Evolutionary conservation across 2,888 invertebrate genomes (phyloP).

Genomic region (Omphaloscelis lunosa): DNA sequence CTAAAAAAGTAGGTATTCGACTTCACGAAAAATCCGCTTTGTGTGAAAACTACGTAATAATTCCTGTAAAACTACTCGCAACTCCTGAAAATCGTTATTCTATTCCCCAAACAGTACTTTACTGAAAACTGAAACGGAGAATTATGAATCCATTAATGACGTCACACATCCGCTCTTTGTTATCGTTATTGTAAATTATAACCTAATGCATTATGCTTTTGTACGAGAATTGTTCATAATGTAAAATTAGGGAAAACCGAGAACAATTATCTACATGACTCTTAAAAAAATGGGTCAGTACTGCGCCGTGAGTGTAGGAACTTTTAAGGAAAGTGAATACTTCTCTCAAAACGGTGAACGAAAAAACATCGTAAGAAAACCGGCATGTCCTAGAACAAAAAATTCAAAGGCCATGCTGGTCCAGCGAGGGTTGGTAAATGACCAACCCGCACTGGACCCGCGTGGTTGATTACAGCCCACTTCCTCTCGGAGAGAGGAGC

Average conservation of each 20-base stretch:
- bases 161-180: slow-evolving; percentile 33
- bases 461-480: too few relatives aligned
- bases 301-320: not conserved
- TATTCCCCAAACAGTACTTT: slow-evolving; percentile 20
- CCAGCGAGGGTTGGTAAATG: too few relatives aligned
- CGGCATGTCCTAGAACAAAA: too few relatives aligned
- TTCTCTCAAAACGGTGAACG: too few relatives aligned
- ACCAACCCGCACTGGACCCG: too few relatives aligned
- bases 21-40: not conserved
- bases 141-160: slow-evolving; percentile 31
- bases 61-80: slow-evolving; percentile 7
- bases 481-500: too few relatives aligned
- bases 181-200: slow-evolving; percentile 6
- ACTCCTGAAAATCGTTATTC: slow-evolving; percentile 13
- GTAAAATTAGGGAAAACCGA: not conserved
- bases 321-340: too few relatives aligned
- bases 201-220: not conserved
- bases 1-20: not conserved
- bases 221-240: not conserved
- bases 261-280: not conserved
- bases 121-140: slow-evolving; percentile 10
- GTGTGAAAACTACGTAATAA: not conserved
- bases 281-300: not conserved
- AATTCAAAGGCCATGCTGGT: too few relatives aligned
- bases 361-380: too few relatives aligned